phyloP scores from a whole-genome alignment of 2,113 vertebrate species.

The Mus spicilegus region DNA sequence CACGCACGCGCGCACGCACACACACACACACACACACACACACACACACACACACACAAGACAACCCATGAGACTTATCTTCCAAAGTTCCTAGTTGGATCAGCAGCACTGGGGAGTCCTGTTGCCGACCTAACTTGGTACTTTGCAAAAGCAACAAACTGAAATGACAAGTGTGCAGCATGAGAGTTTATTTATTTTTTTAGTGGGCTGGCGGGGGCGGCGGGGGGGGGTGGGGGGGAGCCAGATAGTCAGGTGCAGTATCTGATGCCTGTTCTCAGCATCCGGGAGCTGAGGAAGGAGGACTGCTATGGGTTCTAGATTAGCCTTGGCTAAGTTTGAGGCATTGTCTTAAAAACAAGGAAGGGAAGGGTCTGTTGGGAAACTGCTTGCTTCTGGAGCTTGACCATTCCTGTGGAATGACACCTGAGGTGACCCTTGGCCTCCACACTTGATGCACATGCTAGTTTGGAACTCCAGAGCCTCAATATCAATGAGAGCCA shows the following conservation, averaged over 20 bases:
- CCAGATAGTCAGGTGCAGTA: background rate
- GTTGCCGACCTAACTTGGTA: conserved; percentile 90
- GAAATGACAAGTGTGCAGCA: conserved; percentile 94
- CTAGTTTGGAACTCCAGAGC: background rate
- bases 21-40: background rate
- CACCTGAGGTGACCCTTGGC: background rate
- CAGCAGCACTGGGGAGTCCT: conserved; percentile 83
- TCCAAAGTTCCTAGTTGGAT: background rate
- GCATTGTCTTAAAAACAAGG: background rate
- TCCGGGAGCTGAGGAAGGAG: background rate
- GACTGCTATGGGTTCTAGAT: background rate
- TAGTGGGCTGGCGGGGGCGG: background rate
- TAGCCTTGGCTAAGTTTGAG: background rate
- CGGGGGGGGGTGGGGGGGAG: conserved; percentile 87
- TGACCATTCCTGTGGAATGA: background rate
- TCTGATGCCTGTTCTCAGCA: background rate
- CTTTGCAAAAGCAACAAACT: conserved; percentile 92
- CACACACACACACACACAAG: background rate
- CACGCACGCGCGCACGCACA: background rate
- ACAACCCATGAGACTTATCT: background rate
- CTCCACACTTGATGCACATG: background rate
- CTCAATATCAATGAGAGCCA: background rate
- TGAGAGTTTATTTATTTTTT: conserved; percentile 76
- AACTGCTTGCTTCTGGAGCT: background rate
- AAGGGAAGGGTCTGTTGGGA: background rate